Base-by-base conservation (phyloP, 2,113 vertebrate genomes). In the Opisthocomus hoazin region DNA sequence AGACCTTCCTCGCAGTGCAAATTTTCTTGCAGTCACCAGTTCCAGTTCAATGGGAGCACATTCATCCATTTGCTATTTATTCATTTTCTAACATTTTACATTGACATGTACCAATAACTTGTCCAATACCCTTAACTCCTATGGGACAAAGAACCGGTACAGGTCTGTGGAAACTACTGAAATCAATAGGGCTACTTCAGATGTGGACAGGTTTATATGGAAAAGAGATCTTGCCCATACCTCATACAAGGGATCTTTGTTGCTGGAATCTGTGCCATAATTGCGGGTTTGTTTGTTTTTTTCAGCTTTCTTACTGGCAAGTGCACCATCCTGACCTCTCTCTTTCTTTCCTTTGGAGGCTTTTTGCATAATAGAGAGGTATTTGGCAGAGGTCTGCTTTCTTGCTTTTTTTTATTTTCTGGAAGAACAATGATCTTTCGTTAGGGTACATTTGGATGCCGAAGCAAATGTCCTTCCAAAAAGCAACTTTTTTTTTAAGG, bases 241-340 rank as follows among this genome's bases (percentile, higher is more conserved):
- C 83, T 89, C 37, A 57, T 73, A 87, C 27, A 89, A 82, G 37
- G 24, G 65, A 89, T 74, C 74, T 79, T 95, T 91, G 84, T 82
- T 97, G 48, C 77, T 91, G 61, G 89, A 79, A 84, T 87, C 89
- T 53, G n/a, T 70, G 76, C 23, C 73, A 51, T 94, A 94, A 97
- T 68, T 91, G 68, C 0, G 3, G 56, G 51, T 84, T 91, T 80
- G 54, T 80, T 97, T 86, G 68, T 3, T 16, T 78, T 88, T 85
- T 96, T 81, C 69, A 89, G 39, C 53, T 91, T 92, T 85, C 45
- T 94, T 87, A 79, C 36, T 73, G 61, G 69, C 57, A 89, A 94
- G 30, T 36, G 48, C 36, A 93, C 56, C 19, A 87, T 79, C 34
- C 53, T 91, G 94, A 84, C 69, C 56, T 65, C 30, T 50, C 11